Conservation (phyloP, 2,888 invertebrate species). For the Galerucella pusilla region DNA sequence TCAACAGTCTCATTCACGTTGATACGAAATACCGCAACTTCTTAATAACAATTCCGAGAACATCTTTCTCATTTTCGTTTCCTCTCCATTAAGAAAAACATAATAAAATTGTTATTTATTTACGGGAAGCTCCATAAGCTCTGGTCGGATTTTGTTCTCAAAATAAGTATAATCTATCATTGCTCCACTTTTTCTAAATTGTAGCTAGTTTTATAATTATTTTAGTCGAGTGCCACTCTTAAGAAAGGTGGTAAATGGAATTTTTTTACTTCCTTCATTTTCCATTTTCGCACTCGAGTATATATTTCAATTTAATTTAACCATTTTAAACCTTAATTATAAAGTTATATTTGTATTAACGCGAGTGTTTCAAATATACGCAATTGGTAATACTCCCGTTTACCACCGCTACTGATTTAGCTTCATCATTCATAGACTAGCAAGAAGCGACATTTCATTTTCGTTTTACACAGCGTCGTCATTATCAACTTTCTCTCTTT, state of each 20-base stretch:
- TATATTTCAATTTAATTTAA: no score
- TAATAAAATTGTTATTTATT: background rate
- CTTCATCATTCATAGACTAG: no score
- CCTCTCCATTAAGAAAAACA: background rate
- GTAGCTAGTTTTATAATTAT: conserved; percentile 2
- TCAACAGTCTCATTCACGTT: background rate
- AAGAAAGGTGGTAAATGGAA: background rate
- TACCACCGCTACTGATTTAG: no score
- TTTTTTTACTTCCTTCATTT: no score
- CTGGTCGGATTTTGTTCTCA: background rate
- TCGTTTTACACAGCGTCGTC: no score
- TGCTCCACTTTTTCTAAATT: background rate
- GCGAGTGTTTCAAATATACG: no score
- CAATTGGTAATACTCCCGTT: no score
- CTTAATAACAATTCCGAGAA: background rate
- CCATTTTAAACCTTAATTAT: no score
- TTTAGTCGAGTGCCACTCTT: conserved; percentile 3
- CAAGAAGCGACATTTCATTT: no score
- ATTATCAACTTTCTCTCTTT: no score
- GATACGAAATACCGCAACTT: background rate
- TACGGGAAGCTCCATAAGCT: background rate
- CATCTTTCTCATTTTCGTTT: background rate
- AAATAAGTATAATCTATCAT: conserved; percentile 3
- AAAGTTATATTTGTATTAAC: no score
- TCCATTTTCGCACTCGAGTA: no score